Evolutionary conservation across 2,888 invertebrate species (phyloP).

Genomic region (Noctuana brunneofusca): DNA sequence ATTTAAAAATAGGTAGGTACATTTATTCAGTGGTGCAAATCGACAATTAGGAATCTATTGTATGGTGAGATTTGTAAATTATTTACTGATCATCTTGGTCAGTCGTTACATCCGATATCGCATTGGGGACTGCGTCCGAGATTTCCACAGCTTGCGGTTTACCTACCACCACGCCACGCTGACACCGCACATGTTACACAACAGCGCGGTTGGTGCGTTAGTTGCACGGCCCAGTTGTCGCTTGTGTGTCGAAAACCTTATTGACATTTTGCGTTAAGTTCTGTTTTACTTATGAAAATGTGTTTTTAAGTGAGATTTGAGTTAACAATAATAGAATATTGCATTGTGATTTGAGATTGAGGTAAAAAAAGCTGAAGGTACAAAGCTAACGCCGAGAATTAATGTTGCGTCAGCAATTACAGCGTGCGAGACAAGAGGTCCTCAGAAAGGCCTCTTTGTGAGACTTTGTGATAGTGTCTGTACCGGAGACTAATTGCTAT

Average conservation of each 20-base stretch:
- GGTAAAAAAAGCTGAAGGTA: neutral
- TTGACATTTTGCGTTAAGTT: conserved; percentile 36
- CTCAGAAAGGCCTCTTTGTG: conserved; percentile 15
- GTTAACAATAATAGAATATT: neutral
- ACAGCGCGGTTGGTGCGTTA: conserved; percentile 48
- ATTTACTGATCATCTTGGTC: conserved; percentile 3
- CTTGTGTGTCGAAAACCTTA: conserved; percentile 63
- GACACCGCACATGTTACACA: conserved; percentile 44
- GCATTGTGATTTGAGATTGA: neutral
- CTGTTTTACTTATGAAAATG: conserved; percentile 1
- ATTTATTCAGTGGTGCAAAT: no score
- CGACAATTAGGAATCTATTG: no score
- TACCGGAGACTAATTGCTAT: conserved; percentile 23
- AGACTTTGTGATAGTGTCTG: conserved; percentile 12
- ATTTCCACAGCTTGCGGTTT: conserved; percentile 41
- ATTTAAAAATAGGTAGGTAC: no score
- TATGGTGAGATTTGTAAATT: no score
- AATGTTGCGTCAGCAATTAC: conserved; percentile 28
- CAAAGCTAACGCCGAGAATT: neutral
- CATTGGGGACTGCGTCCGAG: conserved; percentile 27
- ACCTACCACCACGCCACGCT: conserved; percentile 16
- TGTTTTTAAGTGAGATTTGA: neutral
- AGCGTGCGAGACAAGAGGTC: conserved; percentile 18
- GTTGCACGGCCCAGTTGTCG: conserved; percentile 62
- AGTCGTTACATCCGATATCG: conserved; percentile 34